Evolutionary conservation across 2,113 vertebrate species (phyloP).

Genomic region (Leiothrix lutea): DNA sequence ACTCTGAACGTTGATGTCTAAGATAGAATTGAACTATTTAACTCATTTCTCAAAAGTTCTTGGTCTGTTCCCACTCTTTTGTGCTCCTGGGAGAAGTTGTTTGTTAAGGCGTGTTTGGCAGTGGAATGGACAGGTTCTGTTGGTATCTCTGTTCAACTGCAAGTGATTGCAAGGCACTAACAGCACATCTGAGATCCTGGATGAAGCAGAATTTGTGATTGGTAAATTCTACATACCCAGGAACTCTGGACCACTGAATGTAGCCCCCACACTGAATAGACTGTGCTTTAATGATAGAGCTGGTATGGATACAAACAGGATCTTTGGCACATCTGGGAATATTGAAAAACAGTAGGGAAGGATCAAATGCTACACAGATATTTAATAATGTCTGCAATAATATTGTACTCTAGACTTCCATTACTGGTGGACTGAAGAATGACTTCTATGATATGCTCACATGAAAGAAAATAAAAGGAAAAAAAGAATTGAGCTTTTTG

Average conservation of each 20-base stretch:
- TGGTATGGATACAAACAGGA: background rate
- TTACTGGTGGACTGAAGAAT: background rate
- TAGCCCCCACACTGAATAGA: background rate
- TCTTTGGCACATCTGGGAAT: background rate
- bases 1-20: background rate
- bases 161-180: background rate
- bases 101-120: background rate
- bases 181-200: background rate
- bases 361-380: background rate
- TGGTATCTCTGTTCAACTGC: background rate
- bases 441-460: background rate
- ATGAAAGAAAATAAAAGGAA: background rate
- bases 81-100: background rate
- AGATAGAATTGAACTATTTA: background rate
- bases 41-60: background rate
- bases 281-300: background rate
- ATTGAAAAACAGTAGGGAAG: background rate
- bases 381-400: background rate
- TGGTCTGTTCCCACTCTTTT: background rate
- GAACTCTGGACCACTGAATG: background rate
- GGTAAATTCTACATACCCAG: background rate
- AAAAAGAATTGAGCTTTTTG: background rate
- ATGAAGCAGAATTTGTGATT: background rate
- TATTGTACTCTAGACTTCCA: background rate
- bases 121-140: background rate